Evolutionary conservation across 1,140 invertebrate genomes (phyloP).

Genomic region (Aplysia californica): DNA sequence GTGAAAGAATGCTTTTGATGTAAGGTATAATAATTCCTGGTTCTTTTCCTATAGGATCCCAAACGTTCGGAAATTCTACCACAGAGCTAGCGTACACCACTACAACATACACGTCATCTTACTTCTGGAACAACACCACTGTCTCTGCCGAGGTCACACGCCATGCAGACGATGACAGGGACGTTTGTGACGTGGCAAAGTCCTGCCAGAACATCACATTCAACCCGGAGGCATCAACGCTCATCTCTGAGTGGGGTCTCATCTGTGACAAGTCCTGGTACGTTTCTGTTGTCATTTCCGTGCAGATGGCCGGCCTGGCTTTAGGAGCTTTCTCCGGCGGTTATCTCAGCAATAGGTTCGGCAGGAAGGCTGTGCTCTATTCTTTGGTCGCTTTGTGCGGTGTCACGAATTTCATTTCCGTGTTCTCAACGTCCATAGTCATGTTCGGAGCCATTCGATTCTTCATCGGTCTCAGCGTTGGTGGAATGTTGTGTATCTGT

Average conservation of each 20-base stretch:
- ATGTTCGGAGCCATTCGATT: constrained; percentile 31
- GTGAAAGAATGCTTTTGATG: too few relatives aligned
- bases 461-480: constrained; percentile 19
- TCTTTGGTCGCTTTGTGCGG: not conserved
- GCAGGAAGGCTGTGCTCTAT: constrained; percentile 29
- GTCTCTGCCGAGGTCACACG: too few relatives aligned
- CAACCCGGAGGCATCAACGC: not conserved
- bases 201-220: not conserved
- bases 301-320: constrained; percentile 36
- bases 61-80: too few relatives aligned
- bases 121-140: too few relatives aligned
- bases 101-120: too few relatives aligned
- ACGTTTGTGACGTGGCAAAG: too few relatives aligned
- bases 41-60: too few relatives aligned
- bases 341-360: constrained; percentile 31
- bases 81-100: too few relatives aligned
- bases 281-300: constrained; percentile 18
- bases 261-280: constrained; percentile 28
- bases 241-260: constrained; percentile 30
- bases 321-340: constrained; percentile 29
- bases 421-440: constrained; percentile 24
- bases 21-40: too few relatives aligned
- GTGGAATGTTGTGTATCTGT: not conserved
- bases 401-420: not conserved
- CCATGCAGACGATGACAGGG: too few relatives aligned